These are phyloP conservation scores for Volucella inanis DNA, from an alignment of 2,888 invertebrate species.

Conservation along the genomic window DNA sequence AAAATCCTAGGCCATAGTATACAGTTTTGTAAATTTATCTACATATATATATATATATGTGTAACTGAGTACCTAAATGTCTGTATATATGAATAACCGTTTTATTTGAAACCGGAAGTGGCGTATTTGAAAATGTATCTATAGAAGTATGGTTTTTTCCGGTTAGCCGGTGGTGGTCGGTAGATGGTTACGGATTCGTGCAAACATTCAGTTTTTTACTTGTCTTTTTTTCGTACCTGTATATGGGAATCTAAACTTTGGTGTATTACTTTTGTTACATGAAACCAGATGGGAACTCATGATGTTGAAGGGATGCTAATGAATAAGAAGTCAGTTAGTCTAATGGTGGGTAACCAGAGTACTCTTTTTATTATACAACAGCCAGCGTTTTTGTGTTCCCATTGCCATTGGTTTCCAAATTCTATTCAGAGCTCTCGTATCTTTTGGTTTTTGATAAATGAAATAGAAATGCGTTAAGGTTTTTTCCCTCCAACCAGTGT, in stretches of 20 bases:
- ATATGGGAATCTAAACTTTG: slow-evolving; percentile 15
- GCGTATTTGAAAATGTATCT: slow-evolving; percentile 50
- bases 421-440: slow-evolving; percentile 56
- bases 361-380: slow-evolving; percentile 55
- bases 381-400: neutral
- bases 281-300: slow-evolving; percentile 24
- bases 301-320: slow-evolving; percentile 59
- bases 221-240: slow-evolving; percentile 12
- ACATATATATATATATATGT: no score
- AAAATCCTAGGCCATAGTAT: no score
- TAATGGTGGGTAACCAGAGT: slow-evolving; percentile 70
- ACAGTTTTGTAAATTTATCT: no score
- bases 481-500: neutral
- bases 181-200: slow-evolving; percentile 14
- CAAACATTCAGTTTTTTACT: slow-evolving; percentile 4
- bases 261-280: slow-evolving; percentile 61
- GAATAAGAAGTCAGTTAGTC: slow-evolving; percentile 68
- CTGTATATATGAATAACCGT: slow-evolving; percentile 11
- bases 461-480: slow-evolving; percentile 26
- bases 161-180: slow-evolving; percentile 9
- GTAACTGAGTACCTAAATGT: no score
- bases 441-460: slow-evolving; percentile 72
- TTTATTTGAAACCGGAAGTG: slow-evolving; percentile 63
- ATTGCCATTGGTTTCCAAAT: slow-evolving; percentile 64
- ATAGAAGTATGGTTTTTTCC: slow-evolving; percentile 15